phyloP scores from a whole-genome alignment of 2,797 vertebrate genomes.

The Leucoraja ocellata region DNA sequence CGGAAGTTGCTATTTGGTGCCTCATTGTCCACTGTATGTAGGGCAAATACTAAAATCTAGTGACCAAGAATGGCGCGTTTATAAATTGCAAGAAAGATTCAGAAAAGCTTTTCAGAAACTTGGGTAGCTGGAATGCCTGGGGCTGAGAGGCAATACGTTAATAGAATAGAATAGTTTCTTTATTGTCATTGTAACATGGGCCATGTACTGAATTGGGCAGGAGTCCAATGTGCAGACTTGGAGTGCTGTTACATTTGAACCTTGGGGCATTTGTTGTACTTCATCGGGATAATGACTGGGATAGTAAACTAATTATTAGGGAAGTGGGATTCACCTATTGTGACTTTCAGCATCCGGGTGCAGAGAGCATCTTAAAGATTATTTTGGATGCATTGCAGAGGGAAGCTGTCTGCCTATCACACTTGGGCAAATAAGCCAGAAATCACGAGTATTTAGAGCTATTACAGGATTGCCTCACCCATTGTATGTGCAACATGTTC shows the following conservation, averaged over 20 bases:
- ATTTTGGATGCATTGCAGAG: not conserved
- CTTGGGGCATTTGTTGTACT: not conserved
- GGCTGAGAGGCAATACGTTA: not conserved
- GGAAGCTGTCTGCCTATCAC: not conserved
- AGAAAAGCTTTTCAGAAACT: not conserved
- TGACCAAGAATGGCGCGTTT: not conserved
- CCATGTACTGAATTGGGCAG: not conserved
- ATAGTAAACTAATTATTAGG: not conserved
- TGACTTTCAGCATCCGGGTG: not conserved
- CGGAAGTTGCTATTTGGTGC: not conserved
- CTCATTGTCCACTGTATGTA: not conserved
- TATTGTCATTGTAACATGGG: too few relatives aligned
- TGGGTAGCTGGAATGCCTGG: not conserved
- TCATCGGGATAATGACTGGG: not conserved
- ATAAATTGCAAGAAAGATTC: not conserved
- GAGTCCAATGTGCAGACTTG: not conserved
- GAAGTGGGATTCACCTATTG: not conserved
- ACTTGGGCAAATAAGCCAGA: not conserved
- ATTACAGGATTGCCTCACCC: too few relatives aligned
- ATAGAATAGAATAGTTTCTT: too few relatives aligned
- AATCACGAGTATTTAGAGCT: too few relatives aligned
- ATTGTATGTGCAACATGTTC: too few relatives aligned
- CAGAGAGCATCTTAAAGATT: not conserved
- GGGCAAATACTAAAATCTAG: not conserved
- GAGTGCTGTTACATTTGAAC: too few relatives aligned